phyloP scores from a whole-genome alignment of 2,113 vertebrate species.

The Oenanthe oenanthe region DNA sequence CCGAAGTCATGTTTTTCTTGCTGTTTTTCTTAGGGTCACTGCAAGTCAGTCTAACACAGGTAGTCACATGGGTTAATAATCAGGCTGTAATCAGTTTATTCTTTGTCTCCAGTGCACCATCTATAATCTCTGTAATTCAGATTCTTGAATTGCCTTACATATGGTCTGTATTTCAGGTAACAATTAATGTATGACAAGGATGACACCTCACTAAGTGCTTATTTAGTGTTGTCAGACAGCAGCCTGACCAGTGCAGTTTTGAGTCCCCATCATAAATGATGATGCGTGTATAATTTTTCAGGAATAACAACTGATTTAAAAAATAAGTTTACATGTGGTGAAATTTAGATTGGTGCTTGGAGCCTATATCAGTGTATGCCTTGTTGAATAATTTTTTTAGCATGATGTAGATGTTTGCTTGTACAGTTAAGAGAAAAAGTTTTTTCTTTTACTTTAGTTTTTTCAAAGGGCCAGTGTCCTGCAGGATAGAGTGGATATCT shows the following conservation, averaged over 20 bases:
- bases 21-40: not conserved
- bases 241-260: not conserved
- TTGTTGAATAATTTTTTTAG: not conserved
- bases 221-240: not conserved
- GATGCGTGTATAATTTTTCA: not conserved
- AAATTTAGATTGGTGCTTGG: not conserved
- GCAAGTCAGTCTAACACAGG: not conserved
- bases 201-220: not conserved
- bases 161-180: not conserved
- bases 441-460: not conserved
- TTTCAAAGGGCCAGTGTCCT: rapidly evolving
- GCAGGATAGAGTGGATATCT: not conserved
- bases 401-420: not conserved
- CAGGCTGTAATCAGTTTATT: not conserved
- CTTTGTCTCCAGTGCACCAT: not conserved
- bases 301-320: not conserved
- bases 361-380: not conserved
- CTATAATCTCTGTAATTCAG: not conserved
- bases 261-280: not conserved
- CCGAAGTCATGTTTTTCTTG: not conserved
- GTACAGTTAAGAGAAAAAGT: not conserved
- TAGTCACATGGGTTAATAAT: not conserved
- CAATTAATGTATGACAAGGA: not conserved
- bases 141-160: not conserved
- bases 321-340: not conserved